Conservation (phyloP, 2,113 vertebrate species). For the Bucco capensis region DNA sequence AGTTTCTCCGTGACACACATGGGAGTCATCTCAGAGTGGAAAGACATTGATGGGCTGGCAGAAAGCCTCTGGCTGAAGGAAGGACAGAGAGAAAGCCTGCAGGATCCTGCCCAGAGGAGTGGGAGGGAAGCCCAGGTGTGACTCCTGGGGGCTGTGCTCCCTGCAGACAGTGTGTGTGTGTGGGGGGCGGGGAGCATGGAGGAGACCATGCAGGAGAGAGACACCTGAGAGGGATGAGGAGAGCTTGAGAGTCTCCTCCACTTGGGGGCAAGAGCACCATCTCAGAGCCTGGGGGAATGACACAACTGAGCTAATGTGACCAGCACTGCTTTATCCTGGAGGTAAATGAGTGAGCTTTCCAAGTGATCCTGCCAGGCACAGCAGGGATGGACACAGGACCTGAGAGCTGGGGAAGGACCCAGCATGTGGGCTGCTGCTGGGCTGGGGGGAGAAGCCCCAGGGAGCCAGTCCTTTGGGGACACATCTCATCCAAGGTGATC, state of each 20-base stretch:
- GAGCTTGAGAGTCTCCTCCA: background rate
- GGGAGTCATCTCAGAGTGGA: background rate
- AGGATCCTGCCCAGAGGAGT: background rate
- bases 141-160: no score
- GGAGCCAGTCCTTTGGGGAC: background rate
- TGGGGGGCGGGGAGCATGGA: background rate
- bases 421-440: fast-evolving
- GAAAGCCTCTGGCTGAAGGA: background rate
- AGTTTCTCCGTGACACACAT: background rate
- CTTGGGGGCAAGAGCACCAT: background rate
- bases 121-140: background rate
- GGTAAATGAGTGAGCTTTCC: background rate
- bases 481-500: background rate
- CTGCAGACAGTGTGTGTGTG: background rate
- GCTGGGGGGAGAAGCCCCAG: background rate
- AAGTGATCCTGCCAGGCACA: background rate
- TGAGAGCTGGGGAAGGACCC: fast-evolving
- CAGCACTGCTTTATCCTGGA: background rate
- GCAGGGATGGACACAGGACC: background rate
- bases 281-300: background rate
- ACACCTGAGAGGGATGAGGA: background rate
- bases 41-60: background rate
- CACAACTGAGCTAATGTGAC: background rate
- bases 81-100: background rate
- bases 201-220: fast-evolving